phyloP scores from a whole-genome alignment of 2,888 invertebrate species.

The Heliconius erato region DNA sequence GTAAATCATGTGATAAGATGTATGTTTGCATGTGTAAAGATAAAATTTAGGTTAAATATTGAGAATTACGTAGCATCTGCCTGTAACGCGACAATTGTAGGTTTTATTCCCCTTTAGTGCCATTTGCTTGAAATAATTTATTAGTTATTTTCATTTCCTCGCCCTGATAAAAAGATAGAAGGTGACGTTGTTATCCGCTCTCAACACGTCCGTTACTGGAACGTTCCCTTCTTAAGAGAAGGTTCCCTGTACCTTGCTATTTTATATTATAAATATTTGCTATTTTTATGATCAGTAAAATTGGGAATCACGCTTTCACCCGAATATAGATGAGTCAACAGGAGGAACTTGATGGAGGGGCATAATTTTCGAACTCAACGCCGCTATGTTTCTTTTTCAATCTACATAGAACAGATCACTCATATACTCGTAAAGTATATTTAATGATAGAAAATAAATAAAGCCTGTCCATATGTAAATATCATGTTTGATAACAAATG shows the following conservation, averaged over 20 bases:
- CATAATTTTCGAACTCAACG: too few relatives aligned
- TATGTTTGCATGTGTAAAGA: neutral
- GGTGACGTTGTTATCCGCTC: neutral
- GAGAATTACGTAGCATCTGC: neutral
- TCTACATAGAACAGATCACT: neutral
- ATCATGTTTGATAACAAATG: conserved; percentile 26
- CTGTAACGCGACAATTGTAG: neutral
- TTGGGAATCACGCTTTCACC: too few relatives aligned
- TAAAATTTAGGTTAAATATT: neutral
- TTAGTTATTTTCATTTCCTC: neutral
- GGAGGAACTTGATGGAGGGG: too few relatives aligned
- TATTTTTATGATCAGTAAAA: too few relatives aligned
- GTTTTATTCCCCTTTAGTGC: too few relatives aligned
- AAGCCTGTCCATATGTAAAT: conserved; percentile 16
- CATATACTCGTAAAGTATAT: neutral
- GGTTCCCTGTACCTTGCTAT: too few relatives aligned
- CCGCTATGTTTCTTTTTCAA: too few relatives aligned
- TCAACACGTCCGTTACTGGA: neutral
- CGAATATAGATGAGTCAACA: too few relatives aligned
- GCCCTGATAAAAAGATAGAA: neutral
- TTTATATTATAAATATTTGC: too few relatives aligned
- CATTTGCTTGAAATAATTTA: too few relatives aligned
- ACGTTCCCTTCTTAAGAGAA: neutral
- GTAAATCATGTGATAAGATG: neutral
- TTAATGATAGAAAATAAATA: conserved; percentile 2